A percentile compares a stretch with the other conserved stretches of the same genome.
These are phyloP conservation scores for Cotesia glomerata DNA, from an alignment of 1,140 invertebrate species.

Conservation along the genomic window DNA sequence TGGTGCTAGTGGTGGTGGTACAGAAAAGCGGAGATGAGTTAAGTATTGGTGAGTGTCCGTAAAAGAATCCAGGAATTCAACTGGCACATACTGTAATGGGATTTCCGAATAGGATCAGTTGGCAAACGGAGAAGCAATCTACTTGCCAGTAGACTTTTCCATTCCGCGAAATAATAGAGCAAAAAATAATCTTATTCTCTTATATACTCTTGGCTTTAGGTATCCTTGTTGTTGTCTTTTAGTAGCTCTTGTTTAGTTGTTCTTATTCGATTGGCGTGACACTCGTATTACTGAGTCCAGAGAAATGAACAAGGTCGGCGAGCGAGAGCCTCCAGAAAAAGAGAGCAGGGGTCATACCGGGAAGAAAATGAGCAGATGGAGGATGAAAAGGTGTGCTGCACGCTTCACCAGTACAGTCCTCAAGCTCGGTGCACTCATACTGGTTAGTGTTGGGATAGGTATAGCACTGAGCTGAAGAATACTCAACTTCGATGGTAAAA, in stretches of 20 bases:
- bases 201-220: slow-evolving; percentile 3
- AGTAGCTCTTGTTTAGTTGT: not conserved
- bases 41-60: not conserved
- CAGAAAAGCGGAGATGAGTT: not conserved
- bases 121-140: slow-evolving; percentile 17
- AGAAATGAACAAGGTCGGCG: slow-evolving; percentile 31
- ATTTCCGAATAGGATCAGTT: slow-evolving; percentile 19
- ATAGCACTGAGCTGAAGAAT: not conserved
- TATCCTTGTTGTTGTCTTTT: not conserved
- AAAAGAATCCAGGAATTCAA: slow-evolving; percentile 27
- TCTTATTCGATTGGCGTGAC: not conserved
- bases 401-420: too few species aligned
- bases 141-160: slow-evolving; percentile 44
- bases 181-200: slow-evolving; percentile 46
- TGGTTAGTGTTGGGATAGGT: too few species aligned
- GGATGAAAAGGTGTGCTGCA: not conserved
- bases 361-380: slow-evolving; percentile 20
- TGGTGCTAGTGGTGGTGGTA: too few species aligned
- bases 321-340: not conserved
- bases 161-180: slow-evolving; percentile 54
- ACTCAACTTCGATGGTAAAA: slow-evolving; percentile 36
- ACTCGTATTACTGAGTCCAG: not conserved
- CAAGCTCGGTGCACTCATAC: too few species aligned
- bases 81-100: slow-evolving; percentile 15
- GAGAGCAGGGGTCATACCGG: not conserved